Conservation (phyloP, 2,113 vertebrate species). For the Hoplias malabaricus region DNA sequence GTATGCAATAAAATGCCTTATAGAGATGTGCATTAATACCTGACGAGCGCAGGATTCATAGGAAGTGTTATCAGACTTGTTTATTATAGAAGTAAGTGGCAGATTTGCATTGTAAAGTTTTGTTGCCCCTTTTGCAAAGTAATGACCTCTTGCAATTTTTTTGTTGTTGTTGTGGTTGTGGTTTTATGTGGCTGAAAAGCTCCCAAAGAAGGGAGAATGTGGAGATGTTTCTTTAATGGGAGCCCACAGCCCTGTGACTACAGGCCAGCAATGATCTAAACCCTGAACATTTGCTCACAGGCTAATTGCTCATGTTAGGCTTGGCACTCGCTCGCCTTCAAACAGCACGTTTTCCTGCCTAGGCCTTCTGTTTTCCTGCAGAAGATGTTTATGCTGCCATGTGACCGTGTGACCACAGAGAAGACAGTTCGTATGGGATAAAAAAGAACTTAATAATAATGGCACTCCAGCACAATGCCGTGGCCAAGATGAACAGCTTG, state of each 20-base stretch:
- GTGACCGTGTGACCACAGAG: neutral
- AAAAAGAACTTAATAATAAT: neutral
- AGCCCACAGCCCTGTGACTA: neutral
- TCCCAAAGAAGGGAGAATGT: neutral
- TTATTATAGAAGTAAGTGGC: neutral
- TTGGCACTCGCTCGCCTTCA: neutral
- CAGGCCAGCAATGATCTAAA: neutral
- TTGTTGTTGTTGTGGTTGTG: too few relatives aligned
- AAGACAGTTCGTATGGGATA: neutral
- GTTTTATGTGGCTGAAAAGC: neutral
- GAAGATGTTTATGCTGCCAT: constrained; percentile 4
- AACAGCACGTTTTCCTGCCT: neutral
- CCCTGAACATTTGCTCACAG: neutral
- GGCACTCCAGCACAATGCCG: neutral
- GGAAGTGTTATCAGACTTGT: constrained; percentile 5
- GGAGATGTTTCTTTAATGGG: neutral
- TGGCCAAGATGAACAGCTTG: constrained; percentile 21
- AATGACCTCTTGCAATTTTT: constrained; percentile 18
- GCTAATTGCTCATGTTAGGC: neutral
- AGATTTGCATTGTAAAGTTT: constrained; percentile 17
- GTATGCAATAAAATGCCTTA: too few relatives aligned
- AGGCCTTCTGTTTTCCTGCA: neutral
- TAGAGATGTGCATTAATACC: too few relatives aligned
- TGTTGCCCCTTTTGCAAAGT: neutral
- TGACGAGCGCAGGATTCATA: too few relatives aligned